Conservation (phyloP, 2,113 vertebrate genomes). For the Eretmochelys imbricata region DNA sequence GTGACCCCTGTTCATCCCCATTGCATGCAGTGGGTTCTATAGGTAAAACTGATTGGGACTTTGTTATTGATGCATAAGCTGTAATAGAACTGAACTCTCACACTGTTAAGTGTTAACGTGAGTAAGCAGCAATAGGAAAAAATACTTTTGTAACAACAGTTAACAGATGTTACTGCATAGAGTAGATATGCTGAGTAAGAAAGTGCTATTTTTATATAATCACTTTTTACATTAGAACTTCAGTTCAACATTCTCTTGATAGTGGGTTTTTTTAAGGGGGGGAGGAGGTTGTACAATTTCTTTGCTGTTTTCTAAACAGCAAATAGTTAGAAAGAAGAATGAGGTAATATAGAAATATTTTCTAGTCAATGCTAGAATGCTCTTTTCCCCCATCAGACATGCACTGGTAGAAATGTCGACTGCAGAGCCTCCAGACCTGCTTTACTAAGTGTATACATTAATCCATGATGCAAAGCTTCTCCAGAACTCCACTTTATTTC, state of each 20-base stretch:
- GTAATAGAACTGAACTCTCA: rapidly evolving
- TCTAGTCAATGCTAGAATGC: background rate
- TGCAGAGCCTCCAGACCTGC: background rate
- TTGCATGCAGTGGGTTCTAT: background rate
- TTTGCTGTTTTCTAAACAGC: background rate
- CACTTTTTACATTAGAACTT: background rate
- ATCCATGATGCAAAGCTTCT: background rate
- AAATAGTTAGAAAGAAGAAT: background rate
- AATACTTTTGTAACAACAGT: background rate
- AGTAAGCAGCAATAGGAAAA: background rate
- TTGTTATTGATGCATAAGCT: background rate
- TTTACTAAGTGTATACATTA: background rate
- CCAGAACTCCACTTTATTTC: background rate
- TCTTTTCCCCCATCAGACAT: background rate
- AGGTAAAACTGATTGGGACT: background rate
- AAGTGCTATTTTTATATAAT: background rate
- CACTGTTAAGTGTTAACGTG: background rate
- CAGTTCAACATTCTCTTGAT: background rate
- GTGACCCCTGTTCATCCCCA: background rate
- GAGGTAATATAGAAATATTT: background rate
- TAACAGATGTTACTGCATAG: background rate
- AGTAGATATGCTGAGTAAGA: background rate
- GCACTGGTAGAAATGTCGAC: background rate
- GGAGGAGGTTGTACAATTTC: background rate
- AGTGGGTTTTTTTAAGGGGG: background rate